phyloP scores from a whole-genome alignment of 23 tunicate species.

The Halocynthia aurantium region DNA sequence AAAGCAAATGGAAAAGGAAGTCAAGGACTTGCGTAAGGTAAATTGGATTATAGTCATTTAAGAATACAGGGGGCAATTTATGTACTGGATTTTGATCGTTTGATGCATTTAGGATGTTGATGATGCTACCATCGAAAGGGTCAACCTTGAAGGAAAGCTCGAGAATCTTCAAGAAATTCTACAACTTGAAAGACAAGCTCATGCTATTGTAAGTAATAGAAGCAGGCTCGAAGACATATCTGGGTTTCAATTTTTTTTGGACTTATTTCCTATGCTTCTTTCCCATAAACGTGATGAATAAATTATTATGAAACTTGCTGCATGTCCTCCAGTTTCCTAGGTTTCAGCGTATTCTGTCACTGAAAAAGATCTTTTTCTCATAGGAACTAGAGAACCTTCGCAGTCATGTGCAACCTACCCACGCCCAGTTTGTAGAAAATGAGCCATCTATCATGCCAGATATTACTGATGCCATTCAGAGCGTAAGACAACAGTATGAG shows the following conservation, averaged over 20 bases:
- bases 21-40: constrained; percentile 60
- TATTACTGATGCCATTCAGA: constrained; percentile 68
- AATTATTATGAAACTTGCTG: neutral
- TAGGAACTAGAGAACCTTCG: constrained; percentile 79
- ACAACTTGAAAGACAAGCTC: constrained; percentile 71
- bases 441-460: constrained; percentile 59
- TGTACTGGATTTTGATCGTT: neutral
- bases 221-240: neutral
- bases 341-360: too few species aligned
- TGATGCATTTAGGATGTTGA: constrained; percentile 69
- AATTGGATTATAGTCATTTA: neutral
- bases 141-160: constrained; percentile 56
- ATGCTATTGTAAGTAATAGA: constrained; percentile 51
- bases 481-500: constrained; percentile 73
- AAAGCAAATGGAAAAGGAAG: constrained; percentile 57
- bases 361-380: neutral
- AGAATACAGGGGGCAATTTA: neutral
- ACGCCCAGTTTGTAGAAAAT: constrained; percentile 22
- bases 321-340: neutral
- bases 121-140: constrained; percentile 73
- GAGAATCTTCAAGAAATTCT: constrained; percentile 53
- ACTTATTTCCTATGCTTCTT: too few species aligned
- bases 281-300: too few species aligned
- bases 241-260: too few species aligned
- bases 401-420: constrained; percentile 51